A percentile compares a stretch with the other conserved stretches of the same genome.
These are phyloP conservation scores for Planococcus citri DNA, from an alignment of 1,140 invertebrate genomes.

Conservation along the genomic window DNA sequence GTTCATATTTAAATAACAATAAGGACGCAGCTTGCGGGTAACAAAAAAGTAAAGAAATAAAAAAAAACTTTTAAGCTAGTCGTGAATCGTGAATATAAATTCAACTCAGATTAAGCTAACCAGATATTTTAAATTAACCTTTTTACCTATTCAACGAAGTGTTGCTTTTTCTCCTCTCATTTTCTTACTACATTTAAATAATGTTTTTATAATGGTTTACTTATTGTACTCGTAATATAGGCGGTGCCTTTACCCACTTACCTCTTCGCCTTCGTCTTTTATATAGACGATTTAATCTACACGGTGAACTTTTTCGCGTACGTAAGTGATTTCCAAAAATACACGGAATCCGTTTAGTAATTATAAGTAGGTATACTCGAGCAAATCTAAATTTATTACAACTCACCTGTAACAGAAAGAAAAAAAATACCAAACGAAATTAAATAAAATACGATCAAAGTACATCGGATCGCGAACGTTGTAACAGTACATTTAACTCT, in stretches of 20 bases:
- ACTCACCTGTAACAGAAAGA: neutral
- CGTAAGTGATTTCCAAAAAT: too few relatives aligned
- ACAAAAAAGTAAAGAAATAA: neutral
- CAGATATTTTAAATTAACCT: neutral
- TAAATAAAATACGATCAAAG: neutral
- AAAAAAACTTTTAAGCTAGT: neutral
- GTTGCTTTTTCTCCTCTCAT: too few relatives aligned
- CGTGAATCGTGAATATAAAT: neutral
- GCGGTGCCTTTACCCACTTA: too few relatives aligned
- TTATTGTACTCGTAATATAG: too few relatives aligned
- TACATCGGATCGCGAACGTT: too few relatives aligned
- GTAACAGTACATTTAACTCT: too few relatives aligned
- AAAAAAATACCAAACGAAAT: neutral
- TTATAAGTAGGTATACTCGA: too few relatives aligned
- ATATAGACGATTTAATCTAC: too few relatives aligned
- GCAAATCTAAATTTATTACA: neutral
- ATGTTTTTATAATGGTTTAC: neutral
- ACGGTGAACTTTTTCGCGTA: too few relatives aligned
- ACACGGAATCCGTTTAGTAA: too few relatives aligned
- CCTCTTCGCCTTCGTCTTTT: too few relatives aligned
- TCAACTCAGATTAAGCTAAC: neutral
- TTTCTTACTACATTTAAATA: slow-evolving; percentile 8
- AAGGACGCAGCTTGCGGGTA: neutral
- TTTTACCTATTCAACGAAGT: neutral
- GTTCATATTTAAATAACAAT: slow-evolving; percentile 3